phyloP scores from a whole-genome alignment of 2,797 vertebrate genomes.

The Trachops cirrhosus region DNA sequence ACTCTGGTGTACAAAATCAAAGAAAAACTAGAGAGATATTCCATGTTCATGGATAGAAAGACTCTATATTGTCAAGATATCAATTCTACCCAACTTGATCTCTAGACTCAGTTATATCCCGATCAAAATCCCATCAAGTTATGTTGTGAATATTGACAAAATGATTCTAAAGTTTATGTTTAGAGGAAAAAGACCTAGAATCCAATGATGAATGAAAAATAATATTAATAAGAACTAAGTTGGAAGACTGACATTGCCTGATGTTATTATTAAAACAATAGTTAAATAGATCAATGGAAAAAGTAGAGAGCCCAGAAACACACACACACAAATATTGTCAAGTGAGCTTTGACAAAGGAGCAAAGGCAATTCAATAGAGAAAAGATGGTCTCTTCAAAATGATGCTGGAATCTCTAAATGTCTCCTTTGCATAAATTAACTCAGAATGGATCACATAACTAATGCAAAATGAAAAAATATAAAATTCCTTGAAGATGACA shows the following conservation, averaged over 20 bases:
- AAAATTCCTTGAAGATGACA: background rate
- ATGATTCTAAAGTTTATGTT: background rate
- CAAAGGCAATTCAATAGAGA: background rate
- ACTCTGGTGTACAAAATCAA: background rate
- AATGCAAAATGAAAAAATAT: background rate
- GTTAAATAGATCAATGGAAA: background rate
- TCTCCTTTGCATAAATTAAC: background rate
- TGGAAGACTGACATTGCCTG: background rate
- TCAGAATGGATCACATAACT: background rate
- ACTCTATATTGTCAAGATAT: background rate
- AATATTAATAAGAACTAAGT: background rate
- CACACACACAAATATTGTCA: background rate
- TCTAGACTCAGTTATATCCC: background rate
- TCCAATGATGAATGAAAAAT: background rate
- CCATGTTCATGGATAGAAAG: background rate
- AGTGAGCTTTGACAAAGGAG: background rate
- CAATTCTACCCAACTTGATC: background rate
- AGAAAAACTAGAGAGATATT: background rate
- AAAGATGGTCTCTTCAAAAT: background rate
- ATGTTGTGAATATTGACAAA: background rate
- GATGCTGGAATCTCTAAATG: background rate
- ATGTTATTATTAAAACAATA: background rate
- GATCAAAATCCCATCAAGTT: background rate
- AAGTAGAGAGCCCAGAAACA: background rate
- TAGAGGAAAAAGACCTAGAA: background rate